These are phyloP conservation scores for Drosophila micromelanica DNA, from an alignment of 1,140 invertebrate genomes.

Conservation along the genomic window DNA sequence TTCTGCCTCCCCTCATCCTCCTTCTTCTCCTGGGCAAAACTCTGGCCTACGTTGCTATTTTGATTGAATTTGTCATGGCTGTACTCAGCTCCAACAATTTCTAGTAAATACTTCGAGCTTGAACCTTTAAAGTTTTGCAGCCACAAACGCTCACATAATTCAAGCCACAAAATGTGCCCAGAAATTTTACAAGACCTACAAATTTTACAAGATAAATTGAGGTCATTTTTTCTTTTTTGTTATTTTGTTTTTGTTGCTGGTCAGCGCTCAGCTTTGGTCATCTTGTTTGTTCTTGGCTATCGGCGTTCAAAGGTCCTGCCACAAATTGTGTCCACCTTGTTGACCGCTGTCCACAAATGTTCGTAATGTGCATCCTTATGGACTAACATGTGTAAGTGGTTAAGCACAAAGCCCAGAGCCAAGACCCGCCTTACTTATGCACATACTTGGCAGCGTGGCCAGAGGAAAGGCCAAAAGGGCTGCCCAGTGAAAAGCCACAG, in stretches of 20 bases:
- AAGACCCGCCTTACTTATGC: conserved; percentile 24
- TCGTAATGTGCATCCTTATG: conserved; percentile 81
- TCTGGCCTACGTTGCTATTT: conserved; percentile 26
- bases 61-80: conserved; percentile 72
- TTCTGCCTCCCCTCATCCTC: conserved; percentile 10
- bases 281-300: conserved; percentile 48
- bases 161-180: conserved; percentile 53
- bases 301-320: conserved; percentile 50
- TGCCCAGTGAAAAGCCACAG: conserved; percentile 9
- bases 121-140: conserved; percentile 61
- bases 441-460: background rate
- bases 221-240: conserved; percentile 75
- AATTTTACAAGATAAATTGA: conserved; percentile 80
- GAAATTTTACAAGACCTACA: conserved; percentile 57
- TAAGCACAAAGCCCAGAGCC: conserved; percentile 56
- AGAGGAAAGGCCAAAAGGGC: conserved; percentile 6
- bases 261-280: conserved; percentile 62
- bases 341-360: conserved; percentile 78
- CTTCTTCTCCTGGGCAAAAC: background rate
- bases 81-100: conserved; percentile 14
- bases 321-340: conserved; percentile 69
- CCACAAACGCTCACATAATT: conserved; percentile 72
- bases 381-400: conserved; percentile 76
- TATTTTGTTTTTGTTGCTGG: background rate
- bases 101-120: conserved; percentile 11